These are phyloP conservation scores for Gorsachius magnificus DNA, from an alignment of 2,797 vertebrate genomes.

Conservation along the genomic window DNA sequence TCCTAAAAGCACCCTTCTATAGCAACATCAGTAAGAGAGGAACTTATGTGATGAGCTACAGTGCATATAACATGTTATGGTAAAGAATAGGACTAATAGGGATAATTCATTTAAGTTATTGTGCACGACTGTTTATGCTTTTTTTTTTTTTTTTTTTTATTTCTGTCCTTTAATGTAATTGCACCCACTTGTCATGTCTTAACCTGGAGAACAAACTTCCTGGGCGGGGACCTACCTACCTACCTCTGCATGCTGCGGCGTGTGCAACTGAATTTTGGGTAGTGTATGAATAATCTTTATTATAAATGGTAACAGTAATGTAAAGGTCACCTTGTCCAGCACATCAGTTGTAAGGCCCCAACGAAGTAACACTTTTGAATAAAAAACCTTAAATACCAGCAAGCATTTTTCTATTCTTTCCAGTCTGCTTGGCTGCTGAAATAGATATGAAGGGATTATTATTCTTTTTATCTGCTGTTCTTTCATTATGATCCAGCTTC, in stretches of 20 bases:
- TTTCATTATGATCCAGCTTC: background rate
- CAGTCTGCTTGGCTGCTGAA: background rate
- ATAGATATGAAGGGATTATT: background rate
- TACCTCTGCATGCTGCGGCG: background rate
- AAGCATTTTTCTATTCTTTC: background rate
- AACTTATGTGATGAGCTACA: background rate
- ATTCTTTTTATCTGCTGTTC: background rate
- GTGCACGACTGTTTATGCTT: background rate
- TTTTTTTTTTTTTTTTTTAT: rapidly evolving
- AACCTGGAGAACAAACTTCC: background rate
- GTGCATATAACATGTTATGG: background rate
- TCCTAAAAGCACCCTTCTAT: background rate
- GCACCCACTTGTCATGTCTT: background rate
- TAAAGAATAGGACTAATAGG: background rate
- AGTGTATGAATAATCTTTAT: background rate
- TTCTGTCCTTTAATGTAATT: background rate
- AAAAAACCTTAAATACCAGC: background rate
- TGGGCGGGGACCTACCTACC: background rate
- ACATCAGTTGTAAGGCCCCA: background rate
- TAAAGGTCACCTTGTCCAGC: background rate
- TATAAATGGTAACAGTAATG: background rate
- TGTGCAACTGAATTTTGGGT: background rate
- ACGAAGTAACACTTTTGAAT: background rate
- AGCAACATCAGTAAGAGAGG: background rate
- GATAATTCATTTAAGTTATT: background rate